These are phyloP conservation scores for Otis tarda DNA, from an alignment of 2,113 vertebrate genomes.

Conservation along the genomic window DNA sequence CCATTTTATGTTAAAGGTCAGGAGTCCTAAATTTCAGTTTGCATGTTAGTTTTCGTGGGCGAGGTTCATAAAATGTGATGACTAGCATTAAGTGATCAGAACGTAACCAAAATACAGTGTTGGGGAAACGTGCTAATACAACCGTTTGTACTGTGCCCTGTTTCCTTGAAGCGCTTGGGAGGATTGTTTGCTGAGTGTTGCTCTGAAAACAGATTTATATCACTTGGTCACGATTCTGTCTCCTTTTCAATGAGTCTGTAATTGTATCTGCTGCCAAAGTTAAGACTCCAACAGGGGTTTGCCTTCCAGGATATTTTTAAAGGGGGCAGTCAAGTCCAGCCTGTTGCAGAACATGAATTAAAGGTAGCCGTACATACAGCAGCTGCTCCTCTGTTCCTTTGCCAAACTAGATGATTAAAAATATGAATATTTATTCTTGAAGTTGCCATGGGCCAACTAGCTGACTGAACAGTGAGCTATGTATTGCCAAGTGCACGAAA, in stretches of 20 bases:
- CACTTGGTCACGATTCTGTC: not conserved
- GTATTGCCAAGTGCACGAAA: slow-evolving; percentile 19
- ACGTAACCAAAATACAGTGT: not conserved
- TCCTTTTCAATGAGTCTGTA: not conserved
- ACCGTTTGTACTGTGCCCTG: not conserved
- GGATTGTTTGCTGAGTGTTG: not conserved
- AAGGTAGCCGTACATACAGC: not conserved
- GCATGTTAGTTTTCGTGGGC: slow-evolving; percentile 11
- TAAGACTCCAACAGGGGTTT: not conserved
- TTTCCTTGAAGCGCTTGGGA: not conserved
- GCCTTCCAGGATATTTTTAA: slow-evolving; percentile 6
- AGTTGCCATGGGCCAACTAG: slow-evolving; percentile 5
- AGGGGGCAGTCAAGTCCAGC: not conserved
- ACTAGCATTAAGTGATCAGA: slow-evolving; percentile 5
- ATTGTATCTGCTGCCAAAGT: not conserved
- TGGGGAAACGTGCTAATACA: not conserved
- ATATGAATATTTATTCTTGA: slow-evolving; percentile 56
- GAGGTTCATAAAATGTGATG: slow-evolving; percentile 40
- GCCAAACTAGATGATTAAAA: slow-evolving; percentile 36
- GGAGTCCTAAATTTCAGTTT: slow-evolving; percentile 58
- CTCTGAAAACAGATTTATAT: slow-evolving; percentile 16
- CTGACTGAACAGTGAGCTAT: not conserved
- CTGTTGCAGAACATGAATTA: not conserved
- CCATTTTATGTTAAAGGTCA: slow-evolving; percentile 60
- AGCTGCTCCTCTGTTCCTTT: slow-evolving; percentile 31